Percentiles rank a stretch among this genome's conserved stretches.
Conservation (phyloP, 2,888 invertebrate genomes). For the Cataglyphis altisquamis region DNA sequence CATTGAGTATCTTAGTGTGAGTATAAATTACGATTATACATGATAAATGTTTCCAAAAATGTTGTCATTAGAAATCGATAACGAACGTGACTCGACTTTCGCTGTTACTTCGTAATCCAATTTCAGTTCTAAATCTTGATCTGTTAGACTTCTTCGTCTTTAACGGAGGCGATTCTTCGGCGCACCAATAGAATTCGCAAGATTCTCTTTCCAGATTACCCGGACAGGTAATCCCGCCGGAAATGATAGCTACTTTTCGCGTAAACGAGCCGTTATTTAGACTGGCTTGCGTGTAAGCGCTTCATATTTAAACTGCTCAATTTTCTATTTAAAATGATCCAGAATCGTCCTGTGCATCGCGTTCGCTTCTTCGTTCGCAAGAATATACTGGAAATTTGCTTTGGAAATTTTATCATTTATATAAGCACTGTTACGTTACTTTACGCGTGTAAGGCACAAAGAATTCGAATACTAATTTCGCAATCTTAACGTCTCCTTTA, state of each 20-base stretch:
- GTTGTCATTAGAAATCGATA: neutral
- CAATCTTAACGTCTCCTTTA: neutral
- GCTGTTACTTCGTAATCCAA: neutral
- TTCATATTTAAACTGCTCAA: constrained; percentile 74
- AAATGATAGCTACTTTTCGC: constrained; percentile 75
- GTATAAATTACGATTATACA: neutral
- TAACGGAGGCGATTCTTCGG: neutral
- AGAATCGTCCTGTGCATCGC: neutral
- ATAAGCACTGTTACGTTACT: neutral
- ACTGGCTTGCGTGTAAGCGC: constrained; percentile 70
- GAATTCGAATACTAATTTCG: neutral
- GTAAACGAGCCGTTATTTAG: constrained; percentile 74
- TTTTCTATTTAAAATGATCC: constrained; percentile 35
- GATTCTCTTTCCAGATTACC: constrained; percentile 76
- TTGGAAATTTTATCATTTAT: neutral
- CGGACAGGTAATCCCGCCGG: constrained; percentile 66
- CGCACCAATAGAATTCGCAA: constrained; percentile 52
- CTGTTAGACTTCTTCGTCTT: neutral
- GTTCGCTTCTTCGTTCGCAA: neutral
- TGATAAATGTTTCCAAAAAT: neutral
- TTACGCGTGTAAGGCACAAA: neutral
- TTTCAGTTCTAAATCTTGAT: neutral
- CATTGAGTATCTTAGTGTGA: neutral
- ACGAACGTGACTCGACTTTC: neutral
- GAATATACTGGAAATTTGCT: neutral